Base-by-base conservation (phyloP, 2,888 invertebrate genomes). In the Xestia ashworthii region DNA sequence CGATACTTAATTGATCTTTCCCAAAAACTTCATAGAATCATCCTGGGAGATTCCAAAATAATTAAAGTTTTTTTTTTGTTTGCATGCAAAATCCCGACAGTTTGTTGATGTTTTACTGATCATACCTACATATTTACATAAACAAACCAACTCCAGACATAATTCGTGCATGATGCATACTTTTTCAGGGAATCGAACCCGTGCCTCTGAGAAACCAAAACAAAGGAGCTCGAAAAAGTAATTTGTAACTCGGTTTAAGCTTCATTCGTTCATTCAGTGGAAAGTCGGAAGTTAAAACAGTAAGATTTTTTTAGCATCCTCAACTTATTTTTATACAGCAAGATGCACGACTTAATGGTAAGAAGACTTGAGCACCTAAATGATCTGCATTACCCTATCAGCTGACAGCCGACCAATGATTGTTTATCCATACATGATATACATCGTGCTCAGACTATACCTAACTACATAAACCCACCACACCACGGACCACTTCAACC, bases 401-500 rank as follows among this genome's bases (percentile, higher is more conserved):
- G 55, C 22, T 48, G 62, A 38, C 16, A 46, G 38, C n/a, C 50
- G 19, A 0, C 19, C 48, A 25, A 50, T 50, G 9, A 50, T 64
- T 25, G 62, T 62, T 64, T 60, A 62, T 6, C 48, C 2, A 46
- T 44, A 16, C 44, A 19, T 22, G 46, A 53, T 46, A 66, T 22
- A 48, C 55, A 58, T 44, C 55, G 16, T 38, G 65, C 32, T 38
- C 22, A 70, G 53, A 48, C 11, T 64, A 46, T n/a, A 78, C 5
- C 22, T 71, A 48, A 22, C 44, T 46, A 11, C 32, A n/a, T n/a
- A 14, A 38, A 71, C 22, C 25, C 22, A 65, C 25, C 32, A 64
- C 60, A 16, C 41, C 8, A 12, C 46, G 67, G 38, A 74, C 25
- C 74, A 79, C 50, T 86, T 69, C 71, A 85, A 75, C 58, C 55